Conservation (phyloP, 2,113 vertebrate genomes). For the Grallaria varia region DNA sequence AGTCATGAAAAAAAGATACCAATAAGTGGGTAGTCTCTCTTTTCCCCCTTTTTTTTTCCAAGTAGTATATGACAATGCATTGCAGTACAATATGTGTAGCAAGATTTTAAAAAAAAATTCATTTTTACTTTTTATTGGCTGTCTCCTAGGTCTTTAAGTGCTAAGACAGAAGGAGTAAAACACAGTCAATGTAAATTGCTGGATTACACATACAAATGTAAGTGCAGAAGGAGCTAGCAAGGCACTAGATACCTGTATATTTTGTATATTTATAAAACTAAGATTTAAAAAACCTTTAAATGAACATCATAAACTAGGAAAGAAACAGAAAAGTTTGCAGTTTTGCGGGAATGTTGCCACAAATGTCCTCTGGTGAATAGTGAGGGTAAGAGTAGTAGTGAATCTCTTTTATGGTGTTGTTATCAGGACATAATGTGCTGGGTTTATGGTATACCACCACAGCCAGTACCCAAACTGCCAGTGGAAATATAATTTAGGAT, state of each 20-base stretch:
- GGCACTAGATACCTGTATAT: neutral
- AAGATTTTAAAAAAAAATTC: too few species aligned
- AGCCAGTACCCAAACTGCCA: conserved; percentile 43
- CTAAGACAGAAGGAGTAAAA: neutral
- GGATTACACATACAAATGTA: neutral
- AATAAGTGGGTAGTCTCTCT: neutral
- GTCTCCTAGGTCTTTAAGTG: neutral
- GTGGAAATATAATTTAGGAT: conserved; percentile 60
- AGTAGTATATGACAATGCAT: neutral
- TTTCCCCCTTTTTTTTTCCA: neutral
- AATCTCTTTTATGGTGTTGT: conserved; percentile 64
- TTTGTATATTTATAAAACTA: neutral
- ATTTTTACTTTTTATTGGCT: neutral
- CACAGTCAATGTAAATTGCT: neutral
- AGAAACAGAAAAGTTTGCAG: conserved; percentile 15
- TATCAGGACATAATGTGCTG: conserved; percentile 56
- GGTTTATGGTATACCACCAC: conserved; percentile 48
- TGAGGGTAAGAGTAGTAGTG: conserved; percentile 52
- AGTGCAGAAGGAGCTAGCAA: neutral
- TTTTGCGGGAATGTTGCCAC: conserved; percentile 45
- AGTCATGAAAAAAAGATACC: neutral
- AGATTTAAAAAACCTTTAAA: neutral
- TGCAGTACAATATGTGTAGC: neutral
- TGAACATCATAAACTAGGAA: neutral
- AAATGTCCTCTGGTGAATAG: conserved; percentile 46